Evolutionary conservation across 1,140 invertebrate species (phyloP).

Genomic region (Nephotettix cincticeps): DNA sequence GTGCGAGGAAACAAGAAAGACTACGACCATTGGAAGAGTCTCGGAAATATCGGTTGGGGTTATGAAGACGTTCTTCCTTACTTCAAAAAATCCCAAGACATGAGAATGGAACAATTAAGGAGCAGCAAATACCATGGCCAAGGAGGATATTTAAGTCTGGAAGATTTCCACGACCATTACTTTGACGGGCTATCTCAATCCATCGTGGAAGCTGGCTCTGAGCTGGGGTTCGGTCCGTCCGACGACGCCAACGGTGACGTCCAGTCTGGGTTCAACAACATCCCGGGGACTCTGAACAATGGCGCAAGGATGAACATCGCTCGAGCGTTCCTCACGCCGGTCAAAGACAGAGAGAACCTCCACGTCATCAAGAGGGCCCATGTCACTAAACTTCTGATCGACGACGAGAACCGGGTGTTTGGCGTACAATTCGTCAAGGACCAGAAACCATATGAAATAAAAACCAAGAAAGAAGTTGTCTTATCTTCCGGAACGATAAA

Average conservation of each 20-base stretch:
- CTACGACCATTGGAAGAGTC: conserved; percentile 64
- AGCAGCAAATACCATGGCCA: conserved; percentile 51
- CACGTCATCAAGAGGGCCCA: conserved; percentile 61
- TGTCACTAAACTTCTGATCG: conserved; percentile 47
- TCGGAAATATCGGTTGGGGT: conserved; percentile 63
- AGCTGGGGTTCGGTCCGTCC: conserved; percentile 54
- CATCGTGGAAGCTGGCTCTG: conserved; percentile 56
- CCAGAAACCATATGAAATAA: conserved; percentile 60
- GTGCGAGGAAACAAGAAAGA: conserved; percentile 63
- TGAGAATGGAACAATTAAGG: conserved; percentile 32
- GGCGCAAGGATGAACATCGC: conserved; percentile 33
- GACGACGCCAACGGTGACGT: conserved; percentile 54
- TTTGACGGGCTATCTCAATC: conserved; percentile 16
- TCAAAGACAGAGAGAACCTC: conserved; percentile 61
- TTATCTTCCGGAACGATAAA: conserved; percentile 45
- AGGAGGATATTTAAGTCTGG: conserved; percentile 59
- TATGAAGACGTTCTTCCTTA: conserved; percentile 59
- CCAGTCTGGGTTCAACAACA: conserved; percentile 21
- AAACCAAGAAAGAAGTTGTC: conserved; percentile 67
- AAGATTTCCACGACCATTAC: conserved; percentile 47
- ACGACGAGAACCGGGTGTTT: conserved; percentile 59
- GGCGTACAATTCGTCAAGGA: conserved; percentile 73
- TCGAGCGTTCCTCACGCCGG: conserved; percentile 67
- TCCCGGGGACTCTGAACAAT: conserved; percentile 49
- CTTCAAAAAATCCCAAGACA: conserved; percentile 58